Base-by-base conservation (phyloP, 1,140 invertebrate species). In the Lanistes nyassanus region DNA sequence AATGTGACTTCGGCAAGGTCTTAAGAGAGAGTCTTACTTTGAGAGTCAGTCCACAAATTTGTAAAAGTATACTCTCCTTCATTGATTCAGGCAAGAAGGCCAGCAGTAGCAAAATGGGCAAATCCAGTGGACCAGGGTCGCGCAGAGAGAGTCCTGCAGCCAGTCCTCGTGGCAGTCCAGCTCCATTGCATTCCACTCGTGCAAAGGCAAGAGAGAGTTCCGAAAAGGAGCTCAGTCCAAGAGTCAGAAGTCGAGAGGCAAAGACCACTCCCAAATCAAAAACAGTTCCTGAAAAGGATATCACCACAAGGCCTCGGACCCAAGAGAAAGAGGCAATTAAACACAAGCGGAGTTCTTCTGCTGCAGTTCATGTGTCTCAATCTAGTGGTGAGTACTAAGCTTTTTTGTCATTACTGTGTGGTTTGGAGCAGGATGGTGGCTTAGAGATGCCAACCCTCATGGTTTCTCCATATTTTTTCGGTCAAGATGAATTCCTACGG, bases 151-250 rank as follows among this genome's bases (percentile, higher is more conserved):
- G 83, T 78, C 85, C 85, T 13, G 70, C 82, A 26, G 80, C 83
- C 69, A 87, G 85, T 76, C 85, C 85, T 13, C 72, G 83, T 29
- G 81, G 83, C 70, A 87, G 85, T 76, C 85, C 85, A 42, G 72
- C 83, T 9, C 82, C 82, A 21, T 68, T 72, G 13, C 58, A 47
- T n/a, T 58, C 70, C 36, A 62, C 34, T 37, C 70, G 70, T 2
- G 36, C 21, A 34, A 42, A 37, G 51, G 60, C 39, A 26, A 37
- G 42, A 37, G 31, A 72, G 13, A 13, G 16, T 23, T 16, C 55
- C 26, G 21, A 36, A 4, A 62, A 37, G 13, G 70, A 72, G 42
- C 6, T 55, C 42, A 55, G 13, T 1, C 37, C 70, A 55, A 72
- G 26, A 26, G n/a, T 13, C 76, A 80, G 16, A 76, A 74, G 51